These are phyloP conservation scores for Phengaris arion DNA, from an alignment of 2,888 invertebrate genomes.

Conservation along the genomic window DNA sequence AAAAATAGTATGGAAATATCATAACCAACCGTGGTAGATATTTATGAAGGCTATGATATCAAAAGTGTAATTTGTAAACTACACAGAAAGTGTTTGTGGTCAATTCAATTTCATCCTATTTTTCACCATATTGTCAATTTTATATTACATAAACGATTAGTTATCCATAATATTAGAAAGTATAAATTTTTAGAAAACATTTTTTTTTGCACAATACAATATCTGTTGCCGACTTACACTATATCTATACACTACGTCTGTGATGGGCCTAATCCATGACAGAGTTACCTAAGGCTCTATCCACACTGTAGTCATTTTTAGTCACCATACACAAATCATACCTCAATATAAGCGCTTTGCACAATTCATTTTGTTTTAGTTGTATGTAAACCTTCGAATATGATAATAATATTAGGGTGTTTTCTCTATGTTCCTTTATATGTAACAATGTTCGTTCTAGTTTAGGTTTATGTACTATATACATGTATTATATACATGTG, in stretches of 20 bases:
- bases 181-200: background rate
- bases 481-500: slow-evolving; percentile 32
- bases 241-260: background rate
- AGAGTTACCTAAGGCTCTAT: slow-evolving; percentile 61
- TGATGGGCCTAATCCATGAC: slow-evolving; percentile 56
- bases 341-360: slow-evolving; percentile 77
- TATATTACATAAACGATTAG: background rate
- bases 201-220: background rate
- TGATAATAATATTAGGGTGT: background rate
- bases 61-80: too few species aligned
- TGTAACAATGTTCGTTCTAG: slow-evolving; percentile 8
- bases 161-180: background rate
- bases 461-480: slow-evolving; percentile 17
- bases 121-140: background rate
- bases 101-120: too few species aligned
- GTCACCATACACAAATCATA: slow-evolving; percentile 77
- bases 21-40: background rate
- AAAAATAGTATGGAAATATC: background rate
- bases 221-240: background rate
- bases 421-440: slow-evolving; percentile 26
- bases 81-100: too few species aligned
- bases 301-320: slow-evolving; percentile 67
- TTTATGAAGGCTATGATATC: background rate
- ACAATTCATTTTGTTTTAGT: slow-evolving; percentile 60
- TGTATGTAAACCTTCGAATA: slow-evolving; percentile 37